Evolutionary conservation across 2,797 vertebrate species (phyloP).

Genomic region (Hephaestus fuliginosus): DNA sequence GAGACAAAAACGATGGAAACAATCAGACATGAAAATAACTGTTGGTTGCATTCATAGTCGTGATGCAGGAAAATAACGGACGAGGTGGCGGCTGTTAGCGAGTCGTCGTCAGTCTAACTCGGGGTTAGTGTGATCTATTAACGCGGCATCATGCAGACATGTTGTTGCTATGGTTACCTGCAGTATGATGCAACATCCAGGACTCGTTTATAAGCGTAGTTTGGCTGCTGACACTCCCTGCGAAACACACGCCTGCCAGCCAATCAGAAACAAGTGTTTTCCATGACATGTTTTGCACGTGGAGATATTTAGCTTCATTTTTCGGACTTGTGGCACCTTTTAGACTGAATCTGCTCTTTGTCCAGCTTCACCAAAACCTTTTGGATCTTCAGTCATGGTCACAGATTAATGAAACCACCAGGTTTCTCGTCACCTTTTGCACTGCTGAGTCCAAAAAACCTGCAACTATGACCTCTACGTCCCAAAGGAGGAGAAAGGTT

Average conservation of each 20-base stretch:
- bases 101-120: not conserved
- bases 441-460: not conserved
- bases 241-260: not conserved
- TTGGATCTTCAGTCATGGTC: not conserved
- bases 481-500: not conserved
- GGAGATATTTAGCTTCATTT: not conserved
- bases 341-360: not conserved
- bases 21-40: not conserved
- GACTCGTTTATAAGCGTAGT: too few species aligned
- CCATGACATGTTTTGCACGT: not conserved
- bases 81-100: not conserved
- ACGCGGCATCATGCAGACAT: not conserved
- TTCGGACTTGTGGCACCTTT: not conserved
- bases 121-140: not conserved
- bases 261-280: not conserved
- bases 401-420: not conserved
- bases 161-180: constrained; percentile 26
- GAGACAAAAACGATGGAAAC: not conserved
- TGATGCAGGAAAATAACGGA: not conserved
- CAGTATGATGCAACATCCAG: not conserved
- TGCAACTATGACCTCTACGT: not conserved
- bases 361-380: not conserved
- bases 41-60: not conserved
- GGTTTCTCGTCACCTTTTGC: too few species aligned
- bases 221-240: not conserved